Base-by-base conservation (phyloP, 2,113 vertebrate genomes). In the Tichodroma muraria region DNA sequence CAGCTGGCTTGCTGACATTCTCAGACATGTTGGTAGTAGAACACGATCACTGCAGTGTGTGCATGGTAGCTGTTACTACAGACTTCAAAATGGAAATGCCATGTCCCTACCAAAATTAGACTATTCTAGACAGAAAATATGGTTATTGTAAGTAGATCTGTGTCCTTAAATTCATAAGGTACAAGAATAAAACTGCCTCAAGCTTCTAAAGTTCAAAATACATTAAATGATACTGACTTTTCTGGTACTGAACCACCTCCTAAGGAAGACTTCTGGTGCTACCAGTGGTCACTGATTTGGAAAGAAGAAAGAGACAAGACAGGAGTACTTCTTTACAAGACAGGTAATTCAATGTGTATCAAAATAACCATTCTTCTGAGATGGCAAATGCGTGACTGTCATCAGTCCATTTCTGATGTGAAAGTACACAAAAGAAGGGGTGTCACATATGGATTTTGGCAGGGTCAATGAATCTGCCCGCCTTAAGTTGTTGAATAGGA, bases 1-100 rank as follows among this genome's bases (percentile, higher is more conserved):
- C 89, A 79, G 66, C 30, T 96, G 92, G 79, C 85, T 90, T 78
- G 82, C 64, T 87, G 86, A 53, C 70, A 52, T 75, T 94, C 80
- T 86, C 89, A 88, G 80, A 64, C 65, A 61, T 42, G 73, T 40
- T 61, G 57, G 69, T 35, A 76, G 57, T 25, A 86, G 50, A 83
- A 85, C 37, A 47, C 4, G 15, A 75, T 82, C 42, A 35, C 53
- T 71, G 65, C 88, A 69, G 37, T 3, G 20, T 71, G 73, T 20
- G 40, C 44, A 45, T 30, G 85, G 78, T 73, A 87, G 77, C 86
- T 90, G 83, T 60, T 90, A 92, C 53, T 61, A 89, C 3, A 65
- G 15, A 82, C 37, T 87, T 72, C 45, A 78, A 85, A 94, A 91
- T 76, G 57, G 31, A 89, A 95, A 90, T 65, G 49, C 31, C 78